These are phyloP conservation scores for Drosophila borborema DNA, from an alignment of 2,888 invertebrate species.

Conservation along the genomic window DNA sequence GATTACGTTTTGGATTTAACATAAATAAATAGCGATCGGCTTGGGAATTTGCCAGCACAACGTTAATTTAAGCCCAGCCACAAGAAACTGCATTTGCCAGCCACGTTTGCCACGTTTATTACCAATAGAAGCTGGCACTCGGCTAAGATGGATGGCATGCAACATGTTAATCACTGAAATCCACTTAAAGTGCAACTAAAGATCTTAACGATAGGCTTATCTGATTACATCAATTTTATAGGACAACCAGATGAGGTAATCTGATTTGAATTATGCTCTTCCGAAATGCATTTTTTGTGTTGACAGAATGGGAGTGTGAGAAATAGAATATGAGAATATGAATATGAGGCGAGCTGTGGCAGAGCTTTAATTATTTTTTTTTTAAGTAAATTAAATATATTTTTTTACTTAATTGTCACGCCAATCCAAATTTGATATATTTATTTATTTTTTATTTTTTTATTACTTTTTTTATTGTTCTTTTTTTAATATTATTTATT, in stretches of 20 bases:
- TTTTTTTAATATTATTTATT: no score
- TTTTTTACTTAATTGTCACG: no score
- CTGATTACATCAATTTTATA: slow-evolving; percentile 1
- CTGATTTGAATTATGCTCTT: not conserved
- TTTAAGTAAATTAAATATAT: no score
- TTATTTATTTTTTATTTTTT: no score
- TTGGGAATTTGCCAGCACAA: slow-evolving; percentile 25
- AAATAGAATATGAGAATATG: not conserved
- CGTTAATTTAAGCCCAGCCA: slow-evolving; percentile 17
- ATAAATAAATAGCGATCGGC: slow-evolving; percentile 64
- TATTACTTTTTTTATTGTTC: no score
- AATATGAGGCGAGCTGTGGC: no score
- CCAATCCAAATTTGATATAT: no score
- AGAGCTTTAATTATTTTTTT: no score
- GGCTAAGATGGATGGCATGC: not conserved
- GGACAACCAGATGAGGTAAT: not conserved
- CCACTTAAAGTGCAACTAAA: slow-evolving; percentile 7
- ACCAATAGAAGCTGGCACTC: not conserved
- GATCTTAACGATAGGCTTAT: not conserved
- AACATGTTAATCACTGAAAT: not conserved
- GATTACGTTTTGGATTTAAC: slow-evolving; percentile 64
- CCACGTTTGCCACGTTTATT: not conserved
- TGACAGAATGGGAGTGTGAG: not conserved
- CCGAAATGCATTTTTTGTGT: not conserved
- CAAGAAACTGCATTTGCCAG: slow-evolving; percentile 1